These are phyloP conservation scores for Clostera curtula DNA, from an alignment of 2,888 invertebrate genomes.

Conservation along the genomic window DNA sequence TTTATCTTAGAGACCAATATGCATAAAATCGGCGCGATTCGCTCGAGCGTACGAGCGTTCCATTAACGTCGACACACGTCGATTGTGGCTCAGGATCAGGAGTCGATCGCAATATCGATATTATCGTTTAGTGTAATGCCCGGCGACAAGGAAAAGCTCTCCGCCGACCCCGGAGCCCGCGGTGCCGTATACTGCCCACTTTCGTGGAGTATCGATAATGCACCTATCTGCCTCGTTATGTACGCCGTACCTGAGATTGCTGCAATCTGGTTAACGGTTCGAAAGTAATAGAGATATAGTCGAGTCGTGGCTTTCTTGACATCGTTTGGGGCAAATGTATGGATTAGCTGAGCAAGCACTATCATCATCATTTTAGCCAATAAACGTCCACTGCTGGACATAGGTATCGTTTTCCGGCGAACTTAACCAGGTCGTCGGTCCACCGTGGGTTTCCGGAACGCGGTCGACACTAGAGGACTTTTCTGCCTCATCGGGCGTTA, in stretches of 20 bases:
- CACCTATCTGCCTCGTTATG: constrained; percentile 25
- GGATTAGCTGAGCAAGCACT: too few relatives aligned
- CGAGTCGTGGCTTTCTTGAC: too few relatives aligned
- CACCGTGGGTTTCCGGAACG: too few relatives aligned
- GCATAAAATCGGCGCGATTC: constrained; percentile 38
- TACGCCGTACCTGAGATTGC: constrained; percentile 10
- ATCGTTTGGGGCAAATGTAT: too few relatives aligned
- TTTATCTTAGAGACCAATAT: constrained; percentile 31
- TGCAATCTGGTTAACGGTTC: constrained; percentile 1
- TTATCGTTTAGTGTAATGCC: constrained; percentile 71
- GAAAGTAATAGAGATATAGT: too few relatives aligned
- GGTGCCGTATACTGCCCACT: constrained; percentile 30
- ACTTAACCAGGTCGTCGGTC: too few relatives aligned
- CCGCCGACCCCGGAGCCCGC: constrained; percentile 43
- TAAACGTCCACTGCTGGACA: too few relatives aligned
- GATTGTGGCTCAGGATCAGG: constrained; percentile 62
- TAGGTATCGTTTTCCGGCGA: too few relatives aligned
- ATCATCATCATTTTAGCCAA: too few relatives aligned
- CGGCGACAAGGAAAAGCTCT: constrained; percentile 71
- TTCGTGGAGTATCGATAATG: constrained; percentile 26
- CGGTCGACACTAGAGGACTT: too few relatives aligned
- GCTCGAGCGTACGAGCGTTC: constrained; percentile 27
- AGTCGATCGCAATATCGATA: constrained; percentile 58
- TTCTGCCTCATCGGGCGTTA: too few relatives aligned
- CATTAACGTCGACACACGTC: constrained; percentile 60